phyloP scores from a whole-genome alignment of 2,888 invertebrate genomes.

The Clostera curtula region DNA sequence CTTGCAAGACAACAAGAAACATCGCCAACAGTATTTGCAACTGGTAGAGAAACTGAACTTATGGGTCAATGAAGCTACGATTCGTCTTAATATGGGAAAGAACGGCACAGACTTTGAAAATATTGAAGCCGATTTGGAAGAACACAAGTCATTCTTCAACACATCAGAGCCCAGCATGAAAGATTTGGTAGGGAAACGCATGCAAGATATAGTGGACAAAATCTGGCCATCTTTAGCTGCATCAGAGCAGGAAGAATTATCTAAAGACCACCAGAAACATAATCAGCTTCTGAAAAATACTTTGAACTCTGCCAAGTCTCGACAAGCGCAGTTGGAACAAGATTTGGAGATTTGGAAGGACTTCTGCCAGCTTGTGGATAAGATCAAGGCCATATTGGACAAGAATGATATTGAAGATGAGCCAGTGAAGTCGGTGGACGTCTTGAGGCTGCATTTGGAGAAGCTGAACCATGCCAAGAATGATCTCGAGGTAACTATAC shows the following conservation, averaged over 20 bases:
- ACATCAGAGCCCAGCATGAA: constrained; percentile 85
- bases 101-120: constrained; percentile 93
- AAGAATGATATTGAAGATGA: constrained; percentile 87
- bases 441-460: constrained; percentile 88
- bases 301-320: constrained; percentile 87
- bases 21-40: constrained; percentile 84
- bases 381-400: constrained; percentile 83
- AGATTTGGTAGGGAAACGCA: constrained; percentile 85
- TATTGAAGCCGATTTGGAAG: constrained; percentile 86
- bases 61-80: constrained; percentile 90
- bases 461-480: constrained; percentile 85
- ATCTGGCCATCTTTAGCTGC: constrained; percentile 90
- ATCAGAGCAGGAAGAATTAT: constrained; percentile 88
- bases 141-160: constrained; percentile 89
- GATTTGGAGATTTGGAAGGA: constrained; percentile 90
- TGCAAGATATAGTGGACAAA: constrained; percentile 89
- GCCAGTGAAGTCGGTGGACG: constrained; percentile 85
- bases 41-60: constrained; percentile 85
- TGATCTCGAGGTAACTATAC: constrained; percentile 80
- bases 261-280: constrained; percentile 86
- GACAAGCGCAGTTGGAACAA: constrained; percentile 86
- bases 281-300: constrained; percentile 88
- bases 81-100: constrained; percentile 83
- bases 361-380: constrained; percentile 85
- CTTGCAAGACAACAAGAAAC: constrained; percentile 83